phyloP scores from a whole-genome alignment of 2,888 invertebrate species.

The Epistrophella euchroma region DNA sequence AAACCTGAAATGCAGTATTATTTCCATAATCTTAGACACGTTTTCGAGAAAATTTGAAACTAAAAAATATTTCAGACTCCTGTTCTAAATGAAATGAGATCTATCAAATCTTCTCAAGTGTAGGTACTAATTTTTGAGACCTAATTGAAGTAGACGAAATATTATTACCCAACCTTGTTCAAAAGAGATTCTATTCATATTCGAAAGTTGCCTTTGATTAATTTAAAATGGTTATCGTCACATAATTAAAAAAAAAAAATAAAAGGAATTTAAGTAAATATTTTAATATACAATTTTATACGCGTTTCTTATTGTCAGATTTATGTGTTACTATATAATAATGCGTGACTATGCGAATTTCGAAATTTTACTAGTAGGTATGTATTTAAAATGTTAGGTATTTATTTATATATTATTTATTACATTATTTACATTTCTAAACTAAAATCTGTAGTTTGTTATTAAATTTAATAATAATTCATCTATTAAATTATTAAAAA shows the following conservation, averaged over 20 bases:
- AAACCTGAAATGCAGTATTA: too few species aligned
- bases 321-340: conserved; percentile 7
- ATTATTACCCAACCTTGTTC: too few species aligned
- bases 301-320: conserved; percentile 37
- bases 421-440: conserved; percentile 16
- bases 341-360: conserved; percentile 23
- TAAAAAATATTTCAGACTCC: too few species aligned
- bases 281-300: conserved; percentile 11
- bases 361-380: conserved; percentile 5
- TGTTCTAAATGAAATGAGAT: too few species aligned
- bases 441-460: neutral
- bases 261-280: neutral
- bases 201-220: too few species aligned
- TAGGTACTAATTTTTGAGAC: too few species aligned
- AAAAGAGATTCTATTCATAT: too few species aligned
- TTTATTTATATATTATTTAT: neutral
- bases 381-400: conserved; percentile 1
- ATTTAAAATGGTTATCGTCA: too few species aligned
- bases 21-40: too few species aligned
- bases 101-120: too few species aligned
- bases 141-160: too few species aligned
- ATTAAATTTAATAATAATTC: neutral
- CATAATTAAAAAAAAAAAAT: neutral
- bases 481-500: neutral
- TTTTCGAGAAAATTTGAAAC: too few species aligned